Conservation (phyloP, 2,797 vertebrate genomes). For the Melanotaenia pygmaea region DNA sequence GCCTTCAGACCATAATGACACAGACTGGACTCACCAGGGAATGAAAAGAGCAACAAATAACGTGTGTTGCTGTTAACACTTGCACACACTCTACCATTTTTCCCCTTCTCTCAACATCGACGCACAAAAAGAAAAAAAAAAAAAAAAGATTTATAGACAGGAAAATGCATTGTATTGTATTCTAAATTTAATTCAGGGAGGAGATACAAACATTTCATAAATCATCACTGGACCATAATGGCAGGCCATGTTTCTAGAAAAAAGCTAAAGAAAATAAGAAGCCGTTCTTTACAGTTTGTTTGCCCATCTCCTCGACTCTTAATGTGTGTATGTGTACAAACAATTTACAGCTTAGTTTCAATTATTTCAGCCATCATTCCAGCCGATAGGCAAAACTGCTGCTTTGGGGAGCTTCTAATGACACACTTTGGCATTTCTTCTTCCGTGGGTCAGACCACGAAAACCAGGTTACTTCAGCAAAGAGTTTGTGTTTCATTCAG, state of each 20-base stretch:
- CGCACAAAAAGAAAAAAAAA: constrained; percentile 2
- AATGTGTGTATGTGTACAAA: constrained; percentile 21
- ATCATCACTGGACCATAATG: constrained; percentile 19
- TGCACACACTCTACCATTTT: constrained; percentile 2
- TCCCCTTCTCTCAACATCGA: neutral
- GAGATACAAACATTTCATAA: constrained; percentile 53
- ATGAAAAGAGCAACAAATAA: constrained; percentile 48
- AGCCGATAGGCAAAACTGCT: constrained; percentile 32
- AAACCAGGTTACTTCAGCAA: neutral
- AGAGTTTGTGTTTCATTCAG: neutral
- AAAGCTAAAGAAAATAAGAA: constrained; percentile 6
- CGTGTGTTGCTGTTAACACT: constrained; percentile 38
- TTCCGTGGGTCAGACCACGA: neutral
- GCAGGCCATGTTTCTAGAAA: constrained; percentile 13
- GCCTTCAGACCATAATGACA: constrained; percentile 60
- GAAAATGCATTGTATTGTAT: constrained; percentile 64
- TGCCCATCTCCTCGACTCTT: neutral
- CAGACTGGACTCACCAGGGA: constrained; percentile 31
- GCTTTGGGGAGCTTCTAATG: constrained; percentile 42
- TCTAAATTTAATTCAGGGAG: constrained; percentile 59
- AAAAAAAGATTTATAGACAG: constrained; percentile 59
- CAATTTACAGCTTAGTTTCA: constrained; percentile 43
- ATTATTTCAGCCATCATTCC: constrained; percentile 24
- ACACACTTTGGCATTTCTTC: constrained; percentile 23
- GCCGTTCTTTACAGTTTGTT: constrained; percentile 48